These are phyloP conservation scores for Scaptomyza pallida DNA, from an alignment of 1,140 invertebrate genomes.

Conservation along the genomic window DNA sequence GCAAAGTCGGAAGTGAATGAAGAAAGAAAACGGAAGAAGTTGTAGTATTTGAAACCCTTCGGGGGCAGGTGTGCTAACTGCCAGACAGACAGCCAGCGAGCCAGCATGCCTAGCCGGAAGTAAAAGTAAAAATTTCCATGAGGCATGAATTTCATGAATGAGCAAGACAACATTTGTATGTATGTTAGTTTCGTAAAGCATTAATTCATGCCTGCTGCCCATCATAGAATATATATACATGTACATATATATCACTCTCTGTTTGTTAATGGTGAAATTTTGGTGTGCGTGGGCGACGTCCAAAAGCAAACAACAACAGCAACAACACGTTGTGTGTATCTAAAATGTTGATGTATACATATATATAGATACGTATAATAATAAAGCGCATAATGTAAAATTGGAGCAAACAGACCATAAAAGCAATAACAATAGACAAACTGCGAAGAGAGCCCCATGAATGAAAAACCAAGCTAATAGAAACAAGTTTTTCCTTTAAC, in stretches of 20 bases:
- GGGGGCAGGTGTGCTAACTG: slow-evolving; percentile 9
- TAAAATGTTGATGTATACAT: slow-evolving; percentile 10
- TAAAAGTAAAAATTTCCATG: slow-evolving; percentile 22
- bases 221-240: slow-evolving; percentile 11
- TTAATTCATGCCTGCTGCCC: slow-evolving; percentile 12
- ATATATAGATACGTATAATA: slow-evolving; percentile 32
- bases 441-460: slow-evolving; percentile 39
- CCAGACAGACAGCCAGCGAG: too few relatives aligned
- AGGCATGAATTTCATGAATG: slow-evolving; percentile 27
- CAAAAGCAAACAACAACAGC: slow-evolving; percentile 36
- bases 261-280: not conserved
- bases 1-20: slow-evolving; percentile 30
- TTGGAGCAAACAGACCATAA: slow-evolving; percentile 75
- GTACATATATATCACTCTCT: not conserved
- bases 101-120: slow-evolving; percentile 25
- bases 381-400: slow-evolving; percentile 60
- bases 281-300: slow-evolving; percentile 10
- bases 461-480: slow-evolving; percentile 54
- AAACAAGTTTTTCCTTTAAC: slow-evolving; percentile 43
- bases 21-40: slow-evolving; percentile 6
- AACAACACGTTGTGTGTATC: slow-evolving; percentile 4
- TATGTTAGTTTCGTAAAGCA: not conserved
- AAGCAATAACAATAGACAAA: slow-evolving; percentile 32
- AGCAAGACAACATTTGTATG: not conserved
- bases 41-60: slow-evolving; percentile 7